Evolutionary conservation across 2,797 vertebrate species (phyloP).

Genomic region (Lithobates sylvaticus): DNA sequence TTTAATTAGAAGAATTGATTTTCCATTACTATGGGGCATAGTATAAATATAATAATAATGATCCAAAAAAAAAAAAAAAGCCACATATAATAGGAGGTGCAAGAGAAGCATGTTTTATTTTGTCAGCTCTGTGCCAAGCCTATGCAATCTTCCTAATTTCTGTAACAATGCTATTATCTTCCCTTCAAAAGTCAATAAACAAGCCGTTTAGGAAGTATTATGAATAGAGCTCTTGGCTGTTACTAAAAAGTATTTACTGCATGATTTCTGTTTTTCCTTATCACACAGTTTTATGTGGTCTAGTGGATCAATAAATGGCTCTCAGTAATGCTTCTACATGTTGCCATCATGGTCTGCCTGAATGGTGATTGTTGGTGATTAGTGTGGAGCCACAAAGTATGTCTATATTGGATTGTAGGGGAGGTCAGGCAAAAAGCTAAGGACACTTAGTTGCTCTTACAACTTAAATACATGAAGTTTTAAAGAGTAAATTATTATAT

Average conservation of each 20-base stretch:
- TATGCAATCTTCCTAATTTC: constrained; percentile 48
- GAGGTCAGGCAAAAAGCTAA: background rate
- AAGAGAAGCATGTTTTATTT: constrained; percentile 60
- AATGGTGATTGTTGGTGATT: background rate
- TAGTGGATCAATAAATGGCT: background rate
- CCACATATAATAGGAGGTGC: constrained; percentile 9
- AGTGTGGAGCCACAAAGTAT: background rate
- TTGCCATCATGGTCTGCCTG: background rate
- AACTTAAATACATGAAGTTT: background rate
- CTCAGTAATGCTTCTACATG: background rate
- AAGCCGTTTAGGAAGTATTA: constrained; percentile 24
- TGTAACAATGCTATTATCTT: constrained; percentile 40
- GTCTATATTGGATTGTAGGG: background rate
- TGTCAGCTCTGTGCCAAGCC: constrained; percentile 60
- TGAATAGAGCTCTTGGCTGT: constrained; percentile 23
- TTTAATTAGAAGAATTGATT: constrained; percentile 68
- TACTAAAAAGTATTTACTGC: constrained; percentile 17
- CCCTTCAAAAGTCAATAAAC: constrained; percentile 48
- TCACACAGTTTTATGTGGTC: background rate
- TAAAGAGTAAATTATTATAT: no score
- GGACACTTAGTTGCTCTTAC: background rate
- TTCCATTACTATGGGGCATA: constrained; percentile 57
- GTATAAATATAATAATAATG: constrained; percentile 60
- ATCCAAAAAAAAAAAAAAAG: constrained; percentile 19
- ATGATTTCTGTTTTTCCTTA: constrained; percentile 11